Evolutionary conservation across 2,888 invertebrate species (phyloP), one percentile per base, ranked within the genome.

Genomic region (Apotomis betuletana): DNA sequence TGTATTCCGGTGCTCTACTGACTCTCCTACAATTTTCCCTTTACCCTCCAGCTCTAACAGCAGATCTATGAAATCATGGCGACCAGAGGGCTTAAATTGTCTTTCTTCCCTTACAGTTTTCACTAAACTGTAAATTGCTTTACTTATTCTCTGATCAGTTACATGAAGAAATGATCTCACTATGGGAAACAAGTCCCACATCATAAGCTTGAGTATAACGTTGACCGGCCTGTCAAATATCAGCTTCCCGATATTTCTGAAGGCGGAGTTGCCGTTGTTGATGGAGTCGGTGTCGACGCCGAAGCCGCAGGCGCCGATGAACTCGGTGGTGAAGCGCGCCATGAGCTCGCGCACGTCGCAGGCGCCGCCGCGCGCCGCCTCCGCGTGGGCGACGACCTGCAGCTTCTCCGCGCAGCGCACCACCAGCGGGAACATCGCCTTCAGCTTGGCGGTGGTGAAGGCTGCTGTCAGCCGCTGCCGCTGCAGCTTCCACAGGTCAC

Each of bases 51-150:
- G 59, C 44, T 85, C 83, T 54, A 87, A 76, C 79, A 86, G 79
- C 44, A 84, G 71, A 70, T 86, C 85, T 72, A 86, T 83, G 58
- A 85, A 85, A 58, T 86, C 85, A 58, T 83, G 84, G 13, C 83
- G 79, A 0, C 77, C 76, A 5, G 81, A 78, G 3, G 80, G 80
- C 44, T 77, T 77, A 4, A 80, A 78, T 61, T 82, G 76, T 64
- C 85, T 79, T 64, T 81, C 75, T 12, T 75, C 69, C 54, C 82
- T 74, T 44, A 84, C 79, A 9, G 77, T 75, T 5, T 69, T 75
- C 0, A 84, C 78, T 4, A 85, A 74, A 0, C 75, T 75, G 1
- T 79, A 46, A 13, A 79, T 80, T 27, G 80, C 80, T 2, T 74
- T 64, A 55, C 78, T 77, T 9, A 84, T 59, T 27, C 78, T 78